These are phyloP conservation scores for Agriopis marginaria DNA, from an alignment of 2,888 invertebrate genomes.

Conservation along the genomic window DNA sequence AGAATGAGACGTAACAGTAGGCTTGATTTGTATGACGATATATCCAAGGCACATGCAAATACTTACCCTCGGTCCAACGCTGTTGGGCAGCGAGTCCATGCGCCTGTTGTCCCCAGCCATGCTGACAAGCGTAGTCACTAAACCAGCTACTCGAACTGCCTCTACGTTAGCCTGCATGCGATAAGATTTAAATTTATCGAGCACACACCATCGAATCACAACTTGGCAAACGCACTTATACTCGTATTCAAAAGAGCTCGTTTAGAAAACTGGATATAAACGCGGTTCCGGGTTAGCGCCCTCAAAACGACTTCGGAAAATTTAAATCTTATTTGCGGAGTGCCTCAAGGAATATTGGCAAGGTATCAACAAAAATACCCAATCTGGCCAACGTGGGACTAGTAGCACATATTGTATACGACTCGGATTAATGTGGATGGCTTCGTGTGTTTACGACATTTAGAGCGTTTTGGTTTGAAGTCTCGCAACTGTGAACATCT, in stretches of 20 bases:
- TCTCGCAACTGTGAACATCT: conserved; percentile 55
- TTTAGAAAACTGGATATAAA: conserved; percentile 49
- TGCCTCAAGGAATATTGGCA: conserved; percentile 70
- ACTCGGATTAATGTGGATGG: conserved; percentile 63
- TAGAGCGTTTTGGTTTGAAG: conserved; percentile 55
- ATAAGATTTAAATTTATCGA: conserved; percentile 84
- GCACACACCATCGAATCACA: conserved; percentile 55
- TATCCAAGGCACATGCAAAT: conserved; percentile 51
- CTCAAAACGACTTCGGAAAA: conserved; percentile 67
- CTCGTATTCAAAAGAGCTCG: conserved; percentile 29
- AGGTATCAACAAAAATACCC: conserved; percentile 67
- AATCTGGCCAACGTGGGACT: conserved; percentile 61
- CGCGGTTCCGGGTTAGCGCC: conserved; percentile 55
- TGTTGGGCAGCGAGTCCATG: conserved; percentile 83
- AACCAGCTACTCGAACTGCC: conserved; percentile 93
- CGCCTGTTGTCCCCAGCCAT: conserved; percentile 89
- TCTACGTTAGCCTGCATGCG: conserved; percentile 91
- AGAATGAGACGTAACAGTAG: conserved; percentile 11
- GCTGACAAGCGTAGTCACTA: conserved; percentile 94
- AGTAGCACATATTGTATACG: conserved; percentile 61
- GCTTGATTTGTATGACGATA: conserved; percentile 3
- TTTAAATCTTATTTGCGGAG: conserved; percentile 82
- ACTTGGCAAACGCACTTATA: conserved; percentile 48
- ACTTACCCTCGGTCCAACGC: conserved; percentile 84
- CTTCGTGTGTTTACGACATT: conserved; percentile 64